Evolutionary conservation across 2,888 invertebrate genomes (phyloP), one percentile per base, ranked within the genome.

Genomic region (Crossocerus cetratus): DNA sequence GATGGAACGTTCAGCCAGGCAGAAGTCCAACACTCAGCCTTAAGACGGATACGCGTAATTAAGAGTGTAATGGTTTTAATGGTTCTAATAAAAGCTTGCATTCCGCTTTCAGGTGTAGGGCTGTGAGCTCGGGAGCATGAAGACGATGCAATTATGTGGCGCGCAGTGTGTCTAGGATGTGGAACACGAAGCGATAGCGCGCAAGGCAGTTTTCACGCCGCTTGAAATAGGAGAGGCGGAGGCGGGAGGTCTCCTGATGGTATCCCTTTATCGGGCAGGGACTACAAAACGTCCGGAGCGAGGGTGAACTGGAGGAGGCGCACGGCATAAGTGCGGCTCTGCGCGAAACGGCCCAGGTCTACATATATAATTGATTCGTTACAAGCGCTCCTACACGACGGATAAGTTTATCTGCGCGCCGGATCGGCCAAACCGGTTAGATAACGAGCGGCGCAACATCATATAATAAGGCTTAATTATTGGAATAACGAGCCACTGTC

Each of bases 391-490:
- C 80, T 76, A 82, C 78, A 80, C 80, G 80, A 73, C 74, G 76
- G 82, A 82, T 82, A 80, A 82, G 80, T 80, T 82, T 82, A 82
- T 82, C 82, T 82, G 60, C 68, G 61, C 63, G 70, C 66, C 80
- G 74, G 69, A 82, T 82, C 82, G 80, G 73, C 80, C 66, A 78
- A 82, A 82, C 82, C 82, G 82, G 82, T 82, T 80, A 82, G 82
- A 82, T 82, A 82, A 82, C 82, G 80, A 80, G 78, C 76, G 54
- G 68, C 61, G 70, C 76, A 69, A 75, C 78, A 76, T 78, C 80
- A 82, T 82, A 82, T 80, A 80, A 80, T 80, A 80, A 80, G 80
- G 71, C 82, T 82, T 82, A 82, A 82, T 82, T 82, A 82, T 82
- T 82, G 80, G 71, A 62, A 72, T 82, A 82, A 82, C 76, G 78